Conservation (phyloP, 2,888 invertebrate species). For the Eucera pruinosa region DNA sequence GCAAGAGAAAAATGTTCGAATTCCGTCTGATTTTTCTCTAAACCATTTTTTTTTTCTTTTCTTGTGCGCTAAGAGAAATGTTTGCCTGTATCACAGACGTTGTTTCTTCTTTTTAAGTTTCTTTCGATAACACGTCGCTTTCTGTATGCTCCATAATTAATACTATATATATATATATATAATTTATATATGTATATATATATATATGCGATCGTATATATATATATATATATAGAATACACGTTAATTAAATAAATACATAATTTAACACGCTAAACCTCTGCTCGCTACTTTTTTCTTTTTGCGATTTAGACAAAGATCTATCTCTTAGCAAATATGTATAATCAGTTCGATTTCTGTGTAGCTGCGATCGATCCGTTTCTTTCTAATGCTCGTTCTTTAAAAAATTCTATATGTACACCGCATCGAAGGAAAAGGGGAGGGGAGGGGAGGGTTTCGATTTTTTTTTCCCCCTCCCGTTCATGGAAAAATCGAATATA, state of each 20-base stretch:
- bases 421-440: not conserved
- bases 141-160: conserved; percentile 16
- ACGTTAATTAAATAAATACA: conserved; percentile 60
- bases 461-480: conserved; percentile 5
- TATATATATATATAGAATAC: conserved; percentile 28
- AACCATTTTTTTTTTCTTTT: conserved; percentile 23
- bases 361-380: conserved; percentile 26
- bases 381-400: conserved; percentile 25
- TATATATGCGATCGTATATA: conserved; percentile 19
- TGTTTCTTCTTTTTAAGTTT: too few relatives aligned
- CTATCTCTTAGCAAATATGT: conserved; percentile 36
- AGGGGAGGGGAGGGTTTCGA: not conserved
- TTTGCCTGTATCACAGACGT: conserved; percentile 69
- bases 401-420: conserved; percentile 45
- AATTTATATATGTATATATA: conserved; percentile 19
- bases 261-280: conserved; percentile 49
- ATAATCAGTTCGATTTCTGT: conserved; percentile 23
- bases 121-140: conserved; percentile 47
- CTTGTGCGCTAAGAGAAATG: conserved; percentile 63
- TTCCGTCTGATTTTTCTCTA: not conserved
- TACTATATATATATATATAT: conserved; percentile 11
- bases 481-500: conserved; percentile 13
- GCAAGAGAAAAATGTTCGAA: not conserved
- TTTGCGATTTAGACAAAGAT: conserved; percentile 49
- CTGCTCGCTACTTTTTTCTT: conserved; percentile 10